Evolutionary conservation across 2,797 vertebrate genomes (phyloP).

Genomic region (Xiphorhynchus erythropygius): DNA sequence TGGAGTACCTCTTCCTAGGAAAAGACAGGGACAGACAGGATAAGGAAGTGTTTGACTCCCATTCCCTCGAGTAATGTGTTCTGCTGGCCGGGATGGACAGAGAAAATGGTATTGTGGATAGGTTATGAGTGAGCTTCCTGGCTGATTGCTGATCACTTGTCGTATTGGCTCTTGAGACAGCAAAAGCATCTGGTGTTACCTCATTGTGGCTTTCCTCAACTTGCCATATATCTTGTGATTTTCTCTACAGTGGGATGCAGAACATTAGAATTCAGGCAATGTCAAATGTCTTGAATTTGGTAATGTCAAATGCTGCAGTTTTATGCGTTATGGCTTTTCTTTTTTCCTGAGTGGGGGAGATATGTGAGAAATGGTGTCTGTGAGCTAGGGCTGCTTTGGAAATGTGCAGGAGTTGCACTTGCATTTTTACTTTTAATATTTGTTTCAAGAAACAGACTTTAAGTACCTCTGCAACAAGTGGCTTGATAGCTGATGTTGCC

Average conservation of each 20-base stretch:
- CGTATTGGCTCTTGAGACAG: neutral
- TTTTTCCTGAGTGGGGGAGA: neutral
- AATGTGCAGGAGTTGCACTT: neutral
- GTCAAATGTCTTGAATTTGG: neutral
- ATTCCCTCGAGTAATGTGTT: neutral
- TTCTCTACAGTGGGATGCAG: neutral
- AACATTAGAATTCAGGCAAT: neutral
- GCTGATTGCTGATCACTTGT: neutral
- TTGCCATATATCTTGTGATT: neutral
- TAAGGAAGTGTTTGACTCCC: neutral
- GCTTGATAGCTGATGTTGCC: neutral
- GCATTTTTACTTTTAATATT: neutral
- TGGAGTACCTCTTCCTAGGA: neutral
- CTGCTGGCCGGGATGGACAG: neutral
- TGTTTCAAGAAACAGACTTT: neutral
- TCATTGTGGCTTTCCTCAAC: neutral
- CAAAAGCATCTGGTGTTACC: neutral
- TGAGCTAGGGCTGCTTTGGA: neutral
- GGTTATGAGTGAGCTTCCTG: neutral
- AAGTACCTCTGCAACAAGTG: neutral
- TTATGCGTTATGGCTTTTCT: fast-evolving
- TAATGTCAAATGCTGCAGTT: neutral
- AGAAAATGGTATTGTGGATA: neutral
- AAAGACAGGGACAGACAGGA: neutral
- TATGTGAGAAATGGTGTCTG: neutral